These are phyloP conservation scores for Amphiprion percula DNA, from an alignment of 2,113 vertebrate species.

Conservation along the genomic window DNA sequence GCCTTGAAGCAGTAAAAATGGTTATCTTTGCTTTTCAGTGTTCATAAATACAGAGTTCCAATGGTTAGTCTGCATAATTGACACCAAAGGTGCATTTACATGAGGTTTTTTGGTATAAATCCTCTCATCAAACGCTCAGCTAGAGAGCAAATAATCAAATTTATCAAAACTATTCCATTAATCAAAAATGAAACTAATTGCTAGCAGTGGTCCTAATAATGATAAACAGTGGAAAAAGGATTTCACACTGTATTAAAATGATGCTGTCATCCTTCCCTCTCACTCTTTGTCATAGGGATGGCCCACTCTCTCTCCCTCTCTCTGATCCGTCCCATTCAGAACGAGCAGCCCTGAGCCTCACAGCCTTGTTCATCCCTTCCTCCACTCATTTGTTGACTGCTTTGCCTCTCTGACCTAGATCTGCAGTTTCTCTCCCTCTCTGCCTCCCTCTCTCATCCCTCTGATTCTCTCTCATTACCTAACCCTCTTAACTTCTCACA, in stretches of 20 bases:
- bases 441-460: slow-evolving; percentile 45
- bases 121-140: not conserved
- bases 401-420: slow-evolving; percentile 79
- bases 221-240: slow-evolving; percentile 7
- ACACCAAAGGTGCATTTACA: too few relatives aligned
- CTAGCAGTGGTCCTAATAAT: not conserved
- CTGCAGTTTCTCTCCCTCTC: slow-evolving; percentile 39
- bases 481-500: slow-evolving; percentile 71
- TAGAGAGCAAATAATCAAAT: not conserved
- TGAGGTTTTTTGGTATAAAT: not conserved
- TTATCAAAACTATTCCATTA: not conserved
- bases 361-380: slow-evolving; percentile 62
- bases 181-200: slow-evolving; percentile 15
- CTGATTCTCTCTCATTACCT: slow-evolving; percentile 71
- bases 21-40: too few relatives aligned
- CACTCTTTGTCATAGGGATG: slow-evolving; percentile 4
- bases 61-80: too few relatives aligned
- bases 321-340: slow-evolving; percentile 54
- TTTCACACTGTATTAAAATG: not conserved
- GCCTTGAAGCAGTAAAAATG: too few relatives aligned
- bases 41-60: too few relatives aligned
- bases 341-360: slow-evolving; percentile 42
- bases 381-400: slow-evolving; percentile 66
- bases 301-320: slow-evolving; percentile 13
- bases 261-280: not conserved